Percentiles rank a stretch among this genome's conserved stretches.
These are phyloP conservation scores for Hetaerina titia DNA, from an alignment of 2,888 invertebrate species.

Conservation along the genomic window DNA sequence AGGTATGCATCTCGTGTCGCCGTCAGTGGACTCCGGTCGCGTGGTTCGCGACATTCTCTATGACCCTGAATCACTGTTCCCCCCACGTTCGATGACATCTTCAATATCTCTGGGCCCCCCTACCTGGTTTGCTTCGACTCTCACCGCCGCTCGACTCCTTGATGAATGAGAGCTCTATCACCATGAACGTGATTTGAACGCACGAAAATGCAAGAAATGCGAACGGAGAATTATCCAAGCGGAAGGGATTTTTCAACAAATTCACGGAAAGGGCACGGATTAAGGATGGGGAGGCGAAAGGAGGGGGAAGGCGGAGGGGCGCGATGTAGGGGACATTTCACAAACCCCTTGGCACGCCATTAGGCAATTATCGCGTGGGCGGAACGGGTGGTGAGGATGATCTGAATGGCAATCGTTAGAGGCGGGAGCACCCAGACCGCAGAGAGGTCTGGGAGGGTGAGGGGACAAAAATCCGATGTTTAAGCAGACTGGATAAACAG, in stretches of 20 bases:
- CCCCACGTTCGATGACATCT: not conserved
- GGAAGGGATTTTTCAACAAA: constrained; percentile 38
- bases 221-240: not conserved
- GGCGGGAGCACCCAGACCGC: not conserved
- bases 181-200: not conserved
- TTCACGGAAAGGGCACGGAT: constrained; percentile 12
- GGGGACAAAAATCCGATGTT: not conserved
- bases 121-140: not conserved
- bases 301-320: not conserved
- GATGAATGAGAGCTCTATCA: not conserved
- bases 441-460: not conserved
- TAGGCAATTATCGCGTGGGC: constrained; percentile 46
- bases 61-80: not conserved
- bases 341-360: constrained; percentile 32
- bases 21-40: not conserved
- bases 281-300: not conserved
- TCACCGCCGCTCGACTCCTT: not conserved
- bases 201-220: not conserved
- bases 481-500: constrained; percentile 42
- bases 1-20: too few relatives aligned
- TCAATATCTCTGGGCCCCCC: not conserved
- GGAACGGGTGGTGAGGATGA: not conserved
- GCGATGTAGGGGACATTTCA: not conserved
- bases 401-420: constrained; percentile 24
- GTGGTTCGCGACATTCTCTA: not conserved